Evolutionary conservation across 1,140 invertebrate species (phyloP), one percentile per base, ranked within the genome.

Genomic region (Atta colombica): DNA sequence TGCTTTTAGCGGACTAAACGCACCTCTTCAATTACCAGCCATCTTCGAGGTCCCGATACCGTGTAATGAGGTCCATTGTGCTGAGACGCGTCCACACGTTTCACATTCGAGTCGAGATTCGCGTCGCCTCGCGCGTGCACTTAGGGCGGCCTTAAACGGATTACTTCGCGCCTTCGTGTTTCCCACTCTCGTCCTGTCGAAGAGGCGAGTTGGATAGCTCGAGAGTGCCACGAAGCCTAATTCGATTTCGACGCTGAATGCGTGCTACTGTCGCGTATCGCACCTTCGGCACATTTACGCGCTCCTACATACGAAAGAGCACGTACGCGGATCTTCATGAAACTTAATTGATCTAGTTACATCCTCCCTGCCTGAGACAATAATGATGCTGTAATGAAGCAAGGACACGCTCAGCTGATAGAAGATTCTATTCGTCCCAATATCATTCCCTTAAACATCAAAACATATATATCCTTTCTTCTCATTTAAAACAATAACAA

Each of bases 281-380:
- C 65, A 51, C 55, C 58, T 53, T 53, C 82, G 28, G 49, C 39
- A n/a, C 66, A 49, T 60, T 39, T 28, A 77, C 35, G 28, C 35
- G n/a, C 61, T 53, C 21, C n/a, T 18, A 77, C 12, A 25, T 7
- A 39, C 35, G 31, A 51, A 25, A 25, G 55, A 51, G 31, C 39
- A 80, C 66, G 77, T 81, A 68, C 39, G 65, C 58, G 66, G 61
- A 84, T 85, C 68, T 61, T 63, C 31, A 63, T 55, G 87, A 89
- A 77, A 72, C 51, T 65, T 80, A 89, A 93, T 93, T 92, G 88
- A 93, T 93, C 88, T 85, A 91, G 87, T 93, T 92, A 92, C 77
- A 87, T n/a, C n/a, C 31, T 18, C 28, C 60, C 68, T 45, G 88
- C 61, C 63, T 78, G 77, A 60, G 55, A 55, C 81, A 91, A 88